Evolutionary conservation across 2,113 vertebrate species (phyloP), one percentile per base, ranked within the genome.

Genomic region (Channa argus): DNA sequence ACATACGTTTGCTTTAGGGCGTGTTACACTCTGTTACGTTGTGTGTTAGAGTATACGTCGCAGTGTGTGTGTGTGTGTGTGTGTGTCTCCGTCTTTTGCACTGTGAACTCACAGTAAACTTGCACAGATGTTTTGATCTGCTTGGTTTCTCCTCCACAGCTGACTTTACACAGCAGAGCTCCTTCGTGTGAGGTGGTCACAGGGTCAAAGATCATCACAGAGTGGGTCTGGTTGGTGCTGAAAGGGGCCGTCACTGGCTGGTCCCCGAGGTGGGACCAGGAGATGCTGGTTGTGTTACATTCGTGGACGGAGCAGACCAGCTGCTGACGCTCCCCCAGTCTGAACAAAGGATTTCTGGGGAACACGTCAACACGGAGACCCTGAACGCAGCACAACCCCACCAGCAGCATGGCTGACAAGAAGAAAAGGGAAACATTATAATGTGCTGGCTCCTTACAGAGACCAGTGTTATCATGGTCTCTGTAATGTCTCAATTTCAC

Each of bases 71-170:
- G 11, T 13, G 8, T 34, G 46, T 24, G 24, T 24, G 38, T n/a
- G 55, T 14, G 68, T 47, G 34, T 33, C 8, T 13, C 12, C n/a
- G 46, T 24, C n/a, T n/a, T n/a, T n/a, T n/a, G n/a, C 24, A 24
- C 24, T 24, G 33, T 24, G 38, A 8, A 88, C 94, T 93, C 70
- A 95, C 94, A 77, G 84, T 92, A 95, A 2, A 94, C 85, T 0
- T 24, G 38, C 0, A 95, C 50, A 0, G 1, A 1, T 0, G 58
- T 63, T 1, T 0, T 11, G 0, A 7, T 11, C 51, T 86, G 71
- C 55, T 7, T 74, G 2, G 0, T 9, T 0, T 67, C 5, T 1
- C 1, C 38, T 36, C 65, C 75, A 54, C 94, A 95, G 44, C 0
- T 24, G 15, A 80, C 89, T 9, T 8, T 69, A 51, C 93, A 94